A percentile compares a stretch with the other conserved stretches of the same genome.
Conservation (phyloP, 2,797 vertebrate species). For the Eurystomus glaucurus region DNA sequence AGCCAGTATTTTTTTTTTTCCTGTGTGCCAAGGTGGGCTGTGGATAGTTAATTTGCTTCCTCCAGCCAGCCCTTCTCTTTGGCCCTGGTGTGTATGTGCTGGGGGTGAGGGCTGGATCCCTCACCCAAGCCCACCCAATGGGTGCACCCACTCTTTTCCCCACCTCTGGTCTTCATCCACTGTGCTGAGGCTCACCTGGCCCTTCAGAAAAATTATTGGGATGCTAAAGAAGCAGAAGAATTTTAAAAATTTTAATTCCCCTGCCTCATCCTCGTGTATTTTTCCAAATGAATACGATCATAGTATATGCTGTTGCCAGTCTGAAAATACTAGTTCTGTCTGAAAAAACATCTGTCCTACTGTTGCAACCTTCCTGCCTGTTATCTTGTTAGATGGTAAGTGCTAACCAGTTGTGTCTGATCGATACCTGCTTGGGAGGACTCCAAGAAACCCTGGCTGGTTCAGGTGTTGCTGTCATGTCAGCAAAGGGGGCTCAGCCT, state of each 20-base stretch:
- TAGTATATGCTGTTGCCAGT: neutral
- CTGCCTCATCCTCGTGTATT: neutral
- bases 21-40: neutral
- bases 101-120: neutral
- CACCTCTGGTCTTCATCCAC: neutral
- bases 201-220: neutral
- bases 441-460: neutral
- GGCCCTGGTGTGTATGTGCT: neutral
- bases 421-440: neutral
- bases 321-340: neutral
- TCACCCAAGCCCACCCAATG: neutral
- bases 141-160: neutral
- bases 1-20: neutral
- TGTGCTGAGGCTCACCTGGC: neutral
- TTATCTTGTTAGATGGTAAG: neutral
- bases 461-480: rapidly evolving
- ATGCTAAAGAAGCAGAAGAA: neutral
- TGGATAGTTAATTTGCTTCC: neutral
- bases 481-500: neutral
- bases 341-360: neutral
- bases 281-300: neutral
- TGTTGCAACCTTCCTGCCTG: neutral
- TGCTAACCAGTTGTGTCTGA: neutral
- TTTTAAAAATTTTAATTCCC: neutral
- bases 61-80: neutral